Evolutionary conservation across 1,140 invertebrate species (phyloP).

Genomic region (Bombus vancouverensis): DNA sequence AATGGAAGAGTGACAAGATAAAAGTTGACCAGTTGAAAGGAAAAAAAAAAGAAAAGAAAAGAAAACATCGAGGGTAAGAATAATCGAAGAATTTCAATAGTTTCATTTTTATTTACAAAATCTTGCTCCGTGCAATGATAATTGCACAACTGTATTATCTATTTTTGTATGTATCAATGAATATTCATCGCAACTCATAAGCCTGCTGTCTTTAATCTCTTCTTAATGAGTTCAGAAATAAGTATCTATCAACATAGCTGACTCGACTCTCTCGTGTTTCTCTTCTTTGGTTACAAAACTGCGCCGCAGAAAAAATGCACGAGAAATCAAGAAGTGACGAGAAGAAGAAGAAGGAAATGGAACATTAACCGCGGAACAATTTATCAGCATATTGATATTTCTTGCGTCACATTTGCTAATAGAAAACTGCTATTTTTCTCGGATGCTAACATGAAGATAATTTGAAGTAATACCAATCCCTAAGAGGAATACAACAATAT

Average conservation of each 20-base stretch:
- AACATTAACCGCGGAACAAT: background rate
- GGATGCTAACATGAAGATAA: too few species aligned
- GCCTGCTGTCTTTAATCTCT: background rate
- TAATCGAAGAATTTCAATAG: background rate
- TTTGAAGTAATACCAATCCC: too few species aligned
- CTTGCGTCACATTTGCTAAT: too few species aligned
- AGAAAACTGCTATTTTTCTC: too few species aligned
- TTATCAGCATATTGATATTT: background rate
- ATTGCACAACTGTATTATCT: background rate
- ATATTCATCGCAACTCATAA: conserved; percentile 23
- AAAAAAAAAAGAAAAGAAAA: too few species aligned
- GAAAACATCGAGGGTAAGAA: background rate
- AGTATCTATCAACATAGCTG: conserved; percentile 17
- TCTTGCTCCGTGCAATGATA: background rate
- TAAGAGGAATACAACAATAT: too few species aligned
- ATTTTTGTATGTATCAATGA: background rate
- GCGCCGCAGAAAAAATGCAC: background rate
- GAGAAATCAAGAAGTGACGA: background rate
- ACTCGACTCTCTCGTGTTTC: background rate
- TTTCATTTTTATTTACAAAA: background rate
- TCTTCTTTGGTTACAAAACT: background rate
- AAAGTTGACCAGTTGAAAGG: background rate
- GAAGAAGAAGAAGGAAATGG: background rate
- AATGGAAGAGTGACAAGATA: background rate
- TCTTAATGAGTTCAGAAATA: background rate